Percentiles rank a stretch among this genome's conserved stretches.
phyloP scores from a whole-genome alignment of 2,113 vertebrate species.

The Collichthys lucidus region DNA sequence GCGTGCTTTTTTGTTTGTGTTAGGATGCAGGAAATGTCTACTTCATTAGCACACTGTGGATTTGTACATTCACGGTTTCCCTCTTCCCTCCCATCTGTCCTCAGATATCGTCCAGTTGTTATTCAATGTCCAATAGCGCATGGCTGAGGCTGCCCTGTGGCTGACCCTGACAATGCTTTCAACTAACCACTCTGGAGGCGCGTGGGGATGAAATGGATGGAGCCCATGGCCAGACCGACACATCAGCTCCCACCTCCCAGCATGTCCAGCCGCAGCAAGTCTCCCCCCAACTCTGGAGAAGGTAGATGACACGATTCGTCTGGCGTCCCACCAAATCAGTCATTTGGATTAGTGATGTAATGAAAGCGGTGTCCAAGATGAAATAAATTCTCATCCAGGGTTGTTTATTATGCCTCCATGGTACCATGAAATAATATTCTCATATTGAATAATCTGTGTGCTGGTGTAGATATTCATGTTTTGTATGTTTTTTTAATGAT shows the following conservation, averaged over 20 bases:
- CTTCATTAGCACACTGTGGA: not conserved
- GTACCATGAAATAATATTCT: conserved; percentile 8
- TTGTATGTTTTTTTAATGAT: not conserved
- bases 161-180: conserved; percentile 73
- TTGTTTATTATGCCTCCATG: conserved; percentile 4
- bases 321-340: conserved; percentile 41
- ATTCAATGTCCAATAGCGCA: conserved; percentile 65
- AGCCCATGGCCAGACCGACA: conserved; percentile 69
- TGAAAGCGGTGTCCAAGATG: conserved; percentile 50
- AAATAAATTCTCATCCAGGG: conserved; percentile 24
- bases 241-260: conserved; percentile 72
- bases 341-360: conserved; percentile 66
- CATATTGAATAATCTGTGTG: not conserved
- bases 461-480: not conserved
- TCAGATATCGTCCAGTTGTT: conserved; percentile 47
- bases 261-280: conserved; percentile 80
- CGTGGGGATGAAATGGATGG: conserved; percentile 77
- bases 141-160: conserved; percentile 70
- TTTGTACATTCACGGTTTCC: not conserved
- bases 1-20: not conserved
- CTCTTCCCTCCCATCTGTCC: not conserved
- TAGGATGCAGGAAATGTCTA: not conserved
- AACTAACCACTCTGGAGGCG: conserved; percentile 62
- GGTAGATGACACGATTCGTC: conserved; percentile 59
- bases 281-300: conserved; percentile 76